Percentiles rank a stretch among this genome's conserved stretches.
These are phyloP conservation scores for Leucophenga varia DNA, from an alignment of 1,140 invertebrate species.

Conservation along the genomic window DNA sequence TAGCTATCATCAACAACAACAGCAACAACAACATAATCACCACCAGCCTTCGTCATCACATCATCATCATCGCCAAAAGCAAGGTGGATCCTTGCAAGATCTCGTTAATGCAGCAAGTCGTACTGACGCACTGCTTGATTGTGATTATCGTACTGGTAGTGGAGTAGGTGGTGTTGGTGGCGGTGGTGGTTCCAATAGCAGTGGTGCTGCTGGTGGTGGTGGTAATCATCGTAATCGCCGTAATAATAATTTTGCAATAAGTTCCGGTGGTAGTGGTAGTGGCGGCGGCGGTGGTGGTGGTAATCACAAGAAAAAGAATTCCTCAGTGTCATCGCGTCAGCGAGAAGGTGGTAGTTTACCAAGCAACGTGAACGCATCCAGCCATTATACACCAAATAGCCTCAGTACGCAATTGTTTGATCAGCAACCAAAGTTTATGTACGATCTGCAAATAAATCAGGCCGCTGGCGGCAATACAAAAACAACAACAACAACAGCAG, in stretches of 20 bases:
- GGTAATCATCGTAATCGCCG: slow-evolving; percentile 31
- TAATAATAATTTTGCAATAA: slow-evolving; percentile 30
- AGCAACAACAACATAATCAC: slow-evolving; percentile 3
- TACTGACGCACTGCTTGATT: slow-evolving; percentile 29
- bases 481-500: slow-evolving; percentile 5
- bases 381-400: background rate
- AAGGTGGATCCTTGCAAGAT: slow-evolving; percentile 54
- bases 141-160: slow-evolving; percentile 26
- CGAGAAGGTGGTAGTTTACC: slow-evolving; percentile 68
- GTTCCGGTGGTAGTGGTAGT: slow-evolving; percentile 6
- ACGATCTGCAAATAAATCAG: background rate
- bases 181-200: slow-evolving; percentile 24
- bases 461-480: slow-evolving; percentile 6
- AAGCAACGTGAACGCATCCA: slow-evolving; percentile 62
- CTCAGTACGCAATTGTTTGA: slow-evolving; percentile 9
- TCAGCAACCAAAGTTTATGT: background rate
- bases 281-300: slow-evolving; percentile 8
- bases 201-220: slow-evolving; percentile 11
- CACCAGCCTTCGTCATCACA: slow-evolving; percentile 14
- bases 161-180: slow-evolving; percentile 12
- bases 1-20: slow-evolving; percentile 12
- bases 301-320: slow-evolving; percentile 19
- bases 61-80: slow-evolving; percentile 43
- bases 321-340: slow-evolving; percentile 63
- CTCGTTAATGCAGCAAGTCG: slow-evolving; percentile 41